These are phyloP conservation scores for Mythimna albipuncta DNA, from an alignment of 2,888 invertebrate species.

Conservation along the genomic window DNA sequence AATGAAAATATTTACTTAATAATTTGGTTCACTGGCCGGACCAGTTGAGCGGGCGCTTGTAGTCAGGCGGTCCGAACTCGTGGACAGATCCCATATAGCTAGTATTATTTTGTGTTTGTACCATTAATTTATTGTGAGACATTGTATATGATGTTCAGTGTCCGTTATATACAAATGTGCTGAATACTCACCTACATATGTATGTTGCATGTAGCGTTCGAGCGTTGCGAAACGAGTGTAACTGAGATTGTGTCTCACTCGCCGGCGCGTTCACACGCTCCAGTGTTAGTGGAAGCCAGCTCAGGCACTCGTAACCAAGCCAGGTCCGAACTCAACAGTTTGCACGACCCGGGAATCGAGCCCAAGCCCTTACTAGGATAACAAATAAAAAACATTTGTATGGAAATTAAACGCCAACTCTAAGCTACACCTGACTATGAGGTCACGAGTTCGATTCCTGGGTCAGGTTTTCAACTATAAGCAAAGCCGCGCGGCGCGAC, in stretches of 20 bases:
- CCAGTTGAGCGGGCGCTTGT: constrained; percentile 69
- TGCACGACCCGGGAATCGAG: no score
- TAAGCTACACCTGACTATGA: no score
- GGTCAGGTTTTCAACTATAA: no score
- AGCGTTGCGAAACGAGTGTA: constrained; percentile 36
- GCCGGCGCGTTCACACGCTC: background rate
- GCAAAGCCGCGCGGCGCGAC: background rate
- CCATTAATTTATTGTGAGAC: constrained; percentile 53
- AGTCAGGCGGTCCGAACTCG: constrained; percentile 48
- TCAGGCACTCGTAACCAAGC: no score
- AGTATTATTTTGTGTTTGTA: constrained; percentile 56
- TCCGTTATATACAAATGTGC: constrained; percentile 31
- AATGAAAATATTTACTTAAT: constrained; percentile 62
- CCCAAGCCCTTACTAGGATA: no score
- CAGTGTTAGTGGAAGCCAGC: background rate
- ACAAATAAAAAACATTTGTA: no score
- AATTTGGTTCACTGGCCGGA: constrained; percentile 78
- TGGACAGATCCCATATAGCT: constrained; percentile 54
- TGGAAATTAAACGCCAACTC: no score
- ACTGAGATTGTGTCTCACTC: background rate
- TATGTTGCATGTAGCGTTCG: constrained; percentile 53
- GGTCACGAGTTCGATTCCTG: no score
- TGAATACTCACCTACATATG: constrained; percentile 38
- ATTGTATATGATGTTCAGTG: constrained; percentile 51
- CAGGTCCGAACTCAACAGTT: no score